Conservation (phyloP, 1,140 invertebrate genomes). For the Calycopis cecrops region DNA sequence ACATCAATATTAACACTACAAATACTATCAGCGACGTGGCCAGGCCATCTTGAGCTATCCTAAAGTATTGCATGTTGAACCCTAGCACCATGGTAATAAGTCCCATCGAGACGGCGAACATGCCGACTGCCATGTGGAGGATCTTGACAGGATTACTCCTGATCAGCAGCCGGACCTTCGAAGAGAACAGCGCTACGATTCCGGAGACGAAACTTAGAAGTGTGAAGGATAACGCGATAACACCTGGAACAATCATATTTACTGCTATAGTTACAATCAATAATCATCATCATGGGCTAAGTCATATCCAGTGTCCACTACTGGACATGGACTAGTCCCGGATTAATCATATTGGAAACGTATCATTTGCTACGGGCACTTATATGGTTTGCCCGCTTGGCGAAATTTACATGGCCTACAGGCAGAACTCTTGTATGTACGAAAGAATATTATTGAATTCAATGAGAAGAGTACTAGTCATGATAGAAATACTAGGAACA, state of each 20-base stretch:
- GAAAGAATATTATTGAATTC: no score
- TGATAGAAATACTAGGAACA: no score
- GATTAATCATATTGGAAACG: no score
- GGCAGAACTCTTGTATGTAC: no score
- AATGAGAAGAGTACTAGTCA: no score
- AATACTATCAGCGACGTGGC: slow-evolving; percentile 51
- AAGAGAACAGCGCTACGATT: slow-evolving; percentile 58
- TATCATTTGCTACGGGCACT: no score
- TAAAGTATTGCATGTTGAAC: slow-evolving; percentile 57
- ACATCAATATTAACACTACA: slow-evolving; percentile 48
- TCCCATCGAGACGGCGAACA: slow-evolving; percentile 56
- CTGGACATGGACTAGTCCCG: no score
- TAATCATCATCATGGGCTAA: not conserved
- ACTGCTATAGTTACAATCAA: no score
- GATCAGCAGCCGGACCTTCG: slow-evolving; percentile 56
- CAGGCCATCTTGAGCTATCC: slow-evolving; percentile 33
- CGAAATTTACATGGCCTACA: no score
- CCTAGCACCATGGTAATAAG: slow-evolving; percentile 57
- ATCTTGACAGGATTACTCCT: slow-evolving; percentile 59
- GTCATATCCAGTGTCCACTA: no score
- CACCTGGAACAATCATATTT: slow-evolving; percentile 44
- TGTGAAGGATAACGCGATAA: slow-evolving; percentile 59
- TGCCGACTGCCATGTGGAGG: slow-evolving; percentile 50
- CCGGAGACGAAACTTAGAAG: slow-evolving; percentile 56
- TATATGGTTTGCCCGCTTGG: no score